Evolutionary conservation across 2,888 invertebrate genomes (phyloP).

Genomic region (Sarcophaga caerulescens): DNA sequence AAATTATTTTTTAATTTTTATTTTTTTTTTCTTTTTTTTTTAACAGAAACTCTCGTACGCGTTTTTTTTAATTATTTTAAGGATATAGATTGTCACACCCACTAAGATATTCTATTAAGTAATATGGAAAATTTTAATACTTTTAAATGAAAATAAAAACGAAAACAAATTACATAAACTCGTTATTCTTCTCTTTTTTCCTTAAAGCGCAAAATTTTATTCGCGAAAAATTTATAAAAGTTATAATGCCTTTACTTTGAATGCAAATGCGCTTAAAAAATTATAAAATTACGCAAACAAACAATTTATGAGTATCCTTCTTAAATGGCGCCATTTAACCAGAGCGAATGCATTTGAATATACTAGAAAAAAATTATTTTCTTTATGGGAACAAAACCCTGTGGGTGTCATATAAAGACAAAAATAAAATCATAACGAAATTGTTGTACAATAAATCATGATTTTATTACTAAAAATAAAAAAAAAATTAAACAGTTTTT

Average conservation of each 20-base stretch:
- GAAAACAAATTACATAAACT: too few species aligned
- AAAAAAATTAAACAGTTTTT: neutral
- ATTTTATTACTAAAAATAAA: slow-evolving; percentile 27
- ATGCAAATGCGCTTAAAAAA: neutral
- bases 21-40: neutral
- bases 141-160: too few species aligned
- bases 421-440: neutral
- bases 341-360: neutral
- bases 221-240: too few species aligned
- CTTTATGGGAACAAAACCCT: neutral
- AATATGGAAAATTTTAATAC: too few species aligned
- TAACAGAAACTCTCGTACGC: neutral
- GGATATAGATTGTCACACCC: too few species aligned
- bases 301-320: slow-evolving; percentile 1
- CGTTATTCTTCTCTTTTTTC: too few species aligned
- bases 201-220: too few species aligned
- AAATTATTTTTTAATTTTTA: too few species aligned
- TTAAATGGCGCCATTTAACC: slow-evolving; percentile 15
- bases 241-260: too few species aligned
- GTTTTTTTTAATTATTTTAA: neutral
- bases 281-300: neutral
- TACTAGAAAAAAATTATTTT: neutral
- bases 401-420: slow-evolving; percentile 52
- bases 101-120: too few species aligned
- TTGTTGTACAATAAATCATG: slow-evolving; percentile 41